Evolutionary conservation across 2,888 invertebrate genomes (phyloP).

Genomic region (Hypena proboscidalis): DNA sequence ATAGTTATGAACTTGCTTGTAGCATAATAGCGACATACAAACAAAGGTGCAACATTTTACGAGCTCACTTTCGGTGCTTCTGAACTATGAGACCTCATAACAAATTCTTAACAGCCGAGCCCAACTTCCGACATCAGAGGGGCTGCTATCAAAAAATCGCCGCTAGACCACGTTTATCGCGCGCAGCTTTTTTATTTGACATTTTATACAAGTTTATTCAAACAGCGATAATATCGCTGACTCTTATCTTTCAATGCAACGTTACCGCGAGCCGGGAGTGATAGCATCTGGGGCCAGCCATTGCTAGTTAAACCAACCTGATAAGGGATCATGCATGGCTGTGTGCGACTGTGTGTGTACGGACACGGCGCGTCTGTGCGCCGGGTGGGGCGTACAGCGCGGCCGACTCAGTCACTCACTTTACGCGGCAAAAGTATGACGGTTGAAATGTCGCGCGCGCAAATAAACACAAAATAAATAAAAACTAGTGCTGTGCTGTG

Average conservation of each 20-base stretch:
- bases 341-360: slow-evolving; percentile 62
- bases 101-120: slow-evolving; percentile 35
- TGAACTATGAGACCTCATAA: slow-evolving; percentile 22
- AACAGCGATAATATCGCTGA: slow-evolving; percentile 83
- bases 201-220: slow-evolving; percentile 86
- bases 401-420: slow-evolving; percentile 79
- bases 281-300: slow-evolving; percentile 83
- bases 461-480: slow-evolving; percentile 44
- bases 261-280: slow-evolving; percentile 82
- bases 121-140: slow-evolving; percentile 48
- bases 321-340: slow-evolving; percentile 74
- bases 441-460: slow-evolving; percentile 56
- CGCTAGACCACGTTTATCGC: slow-evolving; percentile 72
- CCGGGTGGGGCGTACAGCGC: slow-evolving; percentile 67
- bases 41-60: too few species aligned
- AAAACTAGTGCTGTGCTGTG: slow-evolving; percentile 59
- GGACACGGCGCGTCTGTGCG: slow-evolving; percentile 55
- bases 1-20: too few species aligned
- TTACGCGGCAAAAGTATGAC: slow-evolving; percentile 83
- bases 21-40: too few species aligned
- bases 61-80: slow-evolving; percentile 20
- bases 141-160: slow-evolving; percentile 70
- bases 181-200: slow-evolving; percentile 83
- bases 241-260: slow-evolving; percentile 85
- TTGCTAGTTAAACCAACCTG: slow-evolving; percentile 83